phyloP scores from a whole-genome alignment of 2,797 vertebrate species.

The Semaprochilodus insignis region DNA sequence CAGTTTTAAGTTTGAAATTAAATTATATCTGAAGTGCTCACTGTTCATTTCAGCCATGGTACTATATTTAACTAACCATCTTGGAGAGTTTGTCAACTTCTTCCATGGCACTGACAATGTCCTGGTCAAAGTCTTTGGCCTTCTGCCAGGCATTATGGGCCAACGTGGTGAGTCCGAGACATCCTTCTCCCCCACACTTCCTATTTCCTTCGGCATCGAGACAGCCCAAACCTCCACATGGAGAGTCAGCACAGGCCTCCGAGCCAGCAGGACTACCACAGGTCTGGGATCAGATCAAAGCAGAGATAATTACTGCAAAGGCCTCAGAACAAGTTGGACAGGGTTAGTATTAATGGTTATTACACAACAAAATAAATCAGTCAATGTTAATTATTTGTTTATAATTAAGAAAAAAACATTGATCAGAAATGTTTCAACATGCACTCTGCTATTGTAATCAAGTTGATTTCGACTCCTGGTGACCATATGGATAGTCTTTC shows the following conservation, averaged over 20 bases:
- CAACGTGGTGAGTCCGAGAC: constrained; percentile 80
- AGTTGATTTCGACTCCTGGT: too few relatives aligned
- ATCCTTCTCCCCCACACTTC: constrained; percentile 88
- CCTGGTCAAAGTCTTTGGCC: constrained; percentile 87
- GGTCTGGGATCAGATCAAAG: constrained; percentile 72
- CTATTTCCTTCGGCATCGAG: constrained; percentile 77
- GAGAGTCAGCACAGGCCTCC: constrained; percentile 81
- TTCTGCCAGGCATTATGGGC: constrained; percentile 86
- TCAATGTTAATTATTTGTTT: background rate
- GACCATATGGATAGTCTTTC: too few relatives aligned
- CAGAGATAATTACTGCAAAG: background rate
- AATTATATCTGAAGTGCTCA: background rate
- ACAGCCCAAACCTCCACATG: constrained; percentile 89
- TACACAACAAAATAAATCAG: background rate
- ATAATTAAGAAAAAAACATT: background rate
- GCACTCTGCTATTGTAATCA: too few relatives aligned
- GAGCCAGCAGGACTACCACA: constrained; percentile 84
- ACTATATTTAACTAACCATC: constrained; percentile 81
- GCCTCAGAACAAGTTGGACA: constrained; percentile 64
- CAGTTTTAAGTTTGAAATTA: background rate
- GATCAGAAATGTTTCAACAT: background rate
- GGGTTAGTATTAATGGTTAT: background rate
- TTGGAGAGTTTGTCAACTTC: constrained; percentile 94
- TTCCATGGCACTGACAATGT: constrained; percentile 87
- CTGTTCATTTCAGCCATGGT: background rate